These are phyloP conservation scores for Cynodonichthys magdalenae DNA, from an alignment of 2,797 vertebrate species.

Conservation along the genomic window DNA sequence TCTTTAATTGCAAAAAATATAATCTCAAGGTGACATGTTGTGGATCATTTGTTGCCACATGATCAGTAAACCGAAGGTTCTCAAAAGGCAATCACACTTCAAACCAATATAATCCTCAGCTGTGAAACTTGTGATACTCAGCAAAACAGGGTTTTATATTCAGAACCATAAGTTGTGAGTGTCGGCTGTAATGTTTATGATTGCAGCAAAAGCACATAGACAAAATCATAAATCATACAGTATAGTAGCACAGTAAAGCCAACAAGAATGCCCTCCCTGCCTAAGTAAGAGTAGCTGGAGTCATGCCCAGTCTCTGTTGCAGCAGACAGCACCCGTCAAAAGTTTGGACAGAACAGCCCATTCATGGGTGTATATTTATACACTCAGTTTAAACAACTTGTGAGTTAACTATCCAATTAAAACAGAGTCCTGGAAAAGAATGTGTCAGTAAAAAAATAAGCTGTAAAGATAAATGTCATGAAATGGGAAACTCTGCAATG, in stretches of 20 bases:
- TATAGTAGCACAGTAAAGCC: conserved; percentile 68
- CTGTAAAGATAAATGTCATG: not conserved
- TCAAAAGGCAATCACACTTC: conserved; percentile 18
- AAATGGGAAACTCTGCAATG: not conserved
- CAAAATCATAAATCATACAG: conserved; percentile 67
- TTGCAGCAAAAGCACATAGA: conserved; percentile 65
- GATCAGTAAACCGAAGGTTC: conserved; percentile 1
- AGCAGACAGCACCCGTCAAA: conserved; percentile 24
- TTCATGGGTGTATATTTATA: conserved; percentile 3
- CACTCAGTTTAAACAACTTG: conserved; percentile 9
- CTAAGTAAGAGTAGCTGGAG: conserved; percentile 71
- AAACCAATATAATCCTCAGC: conserved; percentile 32
- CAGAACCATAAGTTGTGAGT: conserved; percentile 58
- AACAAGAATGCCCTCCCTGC: conserved; percentile 45
- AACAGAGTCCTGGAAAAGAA: not conserved
- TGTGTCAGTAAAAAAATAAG: not conserved
- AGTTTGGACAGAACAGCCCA: conserved; percentile 1
- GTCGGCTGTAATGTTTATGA: conserved; percentile 65
- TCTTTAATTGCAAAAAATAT: not conserved
- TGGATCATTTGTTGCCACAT: conserved; percentile 6
- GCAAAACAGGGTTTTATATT: conserved; percentile 35
- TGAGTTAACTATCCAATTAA: conserved; percentile 8
- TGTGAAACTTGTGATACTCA: conserved; percentile 26
- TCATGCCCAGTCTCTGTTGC: conserved; percentile 58
- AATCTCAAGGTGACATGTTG: conserved; percentile 34